Conservation (phyloP, 2,888 invertebrate species). For the Limnephilus auricula region DNA sequence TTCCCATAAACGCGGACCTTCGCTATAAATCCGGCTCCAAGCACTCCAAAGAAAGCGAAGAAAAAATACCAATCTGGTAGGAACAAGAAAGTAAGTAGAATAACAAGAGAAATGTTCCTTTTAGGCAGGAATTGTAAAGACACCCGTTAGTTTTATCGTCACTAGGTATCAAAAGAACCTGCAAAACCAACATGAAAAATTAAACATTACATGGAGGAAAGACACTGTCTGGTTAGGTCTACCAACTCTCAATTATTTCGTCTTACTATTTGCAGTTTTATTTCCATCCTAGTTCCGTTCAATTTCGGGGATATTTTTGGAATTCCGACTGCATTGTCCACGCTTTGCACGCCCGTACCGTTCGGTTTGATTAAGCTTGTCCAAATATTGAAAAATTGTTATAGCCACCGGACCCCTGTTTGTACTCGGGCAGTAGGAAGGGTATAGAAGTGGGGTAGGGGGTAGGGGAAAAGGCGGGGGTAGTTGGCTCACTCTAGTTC, state of each 20-base stretch:
- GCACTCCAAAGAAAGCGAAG: constrained; percentile 45
- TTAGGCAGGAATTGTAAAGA: constrained; percentile 33
- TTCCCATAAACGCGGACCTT: constrained; percentile 42
- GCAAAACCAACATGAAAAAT: not conserved
- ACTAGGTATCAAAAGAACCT: not conserved
- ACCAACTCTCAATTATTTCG: not conserved
- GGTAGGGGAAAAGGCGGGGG: not conserved
- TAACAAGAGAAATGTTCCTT: constrained; percentile 25
- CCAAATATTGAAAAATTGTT: constrained; percentile 66
- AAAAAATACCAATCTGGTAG: constrained; percentile 37
- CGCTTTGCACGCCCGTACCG: constrained; percentile 36
- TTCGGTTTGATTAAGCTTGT: constrained; percentile 63
- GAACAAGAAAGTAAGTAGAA: constrained; percentile 32
- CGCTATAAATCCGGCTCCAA: constrained; percentile 41
- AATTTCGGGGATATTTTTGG: constrained; percentile 19
- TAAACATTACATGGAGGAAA: not conserved
- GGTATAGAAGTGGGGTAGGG: not conserved
- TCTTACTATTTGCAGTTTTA: not conserved
- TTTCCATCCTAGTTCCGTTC: not conserved
- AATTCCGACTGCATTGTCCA: constrained; percentile 28
- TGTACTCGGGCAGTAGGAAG: constrained; percentile 52
- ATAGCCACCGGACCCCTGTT: constrained; percentile 58
- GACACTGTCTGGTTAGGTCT: not conserved
- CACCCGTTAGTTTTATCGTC: not conserved
- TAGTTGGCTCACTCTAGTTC: constrained; percentile 30